Percentiles rank a stretch among this genome's conserved stretches.
phyloP scores from a whole-genome alignment of 2,113 vertebrate species.

The Actenoides hombroni region DNA sequence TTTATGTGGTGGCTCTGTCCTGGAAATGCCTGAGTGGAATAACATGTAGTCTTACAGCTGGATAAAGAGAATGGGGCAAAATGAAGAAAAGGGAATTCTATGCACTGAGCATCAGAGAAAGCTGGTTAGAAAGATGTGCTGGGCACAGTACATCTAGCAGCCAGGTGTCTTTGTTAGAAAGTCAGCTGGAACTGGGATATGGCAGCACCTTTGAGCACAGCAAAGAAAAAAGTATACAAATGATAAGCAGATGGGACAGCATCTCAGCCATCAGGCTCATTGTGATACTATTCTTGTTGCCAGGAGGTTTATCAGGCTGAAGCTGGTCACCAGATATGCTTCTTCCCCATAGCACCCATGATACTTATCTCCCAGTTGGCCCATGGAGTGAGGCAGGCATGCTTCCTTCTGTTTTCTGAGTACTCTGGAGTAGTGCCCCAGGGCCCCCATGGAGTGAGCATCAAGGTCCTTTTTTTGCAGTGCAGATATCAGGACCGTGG shows the following conservation, averaged over 20 bases:
- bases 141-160: background rate
- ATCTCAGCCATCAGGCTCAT: background rate
- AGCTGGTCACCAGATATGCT: background rate
- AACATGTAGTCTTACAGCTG: background rate
- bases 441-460: background rate
- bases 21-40: background rate
- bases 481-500: background rate
- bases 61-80: background rate
- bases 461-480: background rate
- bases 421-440: background rate
- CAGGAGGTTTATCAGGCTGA: background rate
- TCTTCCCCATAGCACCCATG: rapidly evolving
- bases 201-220: background rate
- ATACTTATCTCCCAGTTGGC: background rate
- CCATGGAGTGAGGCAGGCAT: background rate
- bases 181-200: background rate
- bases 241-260: background rate
- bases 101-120: background rate
- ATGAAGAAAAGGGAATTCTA: background rate
- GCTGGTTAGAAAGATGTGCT: background rate
- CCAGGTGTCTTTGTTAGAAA: background rate
- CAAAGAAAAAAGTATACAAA: background rate
- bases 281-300: background rate
- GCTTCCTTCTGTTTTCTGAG: background rate
- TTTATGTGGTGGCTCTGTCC: background rate